Conservation (phyloP, 2,888 invertebrate genomes). For the Himalopsyche japonica region DNA sequence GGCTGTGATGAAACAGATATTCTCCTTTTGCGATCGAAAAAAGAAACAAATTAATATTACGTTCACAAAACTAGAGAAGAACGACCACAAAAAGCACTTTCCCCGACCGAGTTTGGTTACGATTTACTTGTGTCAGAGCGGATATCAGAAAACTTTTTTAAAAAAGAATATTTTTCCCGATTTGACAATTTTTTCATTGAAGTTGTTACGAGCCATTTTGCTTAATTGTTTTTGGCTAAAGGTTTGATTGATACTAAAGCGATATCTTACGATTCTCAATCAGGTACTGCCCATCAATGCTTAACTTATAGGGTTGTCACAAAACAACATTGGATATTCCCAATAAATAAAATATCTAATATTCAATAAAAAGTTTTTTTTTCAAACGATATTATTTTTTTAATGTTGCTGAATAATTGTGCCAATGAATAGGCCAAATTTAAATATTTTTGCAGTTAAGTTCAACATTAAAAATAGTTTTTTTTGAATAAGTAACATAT, state of each 20-base stretch:
- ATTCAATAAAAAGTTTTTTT: no score
- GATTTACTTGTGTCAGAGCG: not conserved
- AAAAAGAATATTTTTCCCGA: not conserved
- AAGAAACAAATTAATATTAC: not conserved
- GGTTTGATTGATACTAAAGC: not conserved
- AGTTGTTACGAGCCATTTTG: not conserved
- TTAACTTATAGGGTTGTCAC: not conserved
- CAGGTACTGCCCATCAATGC: not conserved
- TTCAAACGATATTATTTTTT: no score
- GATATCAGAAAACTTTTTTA: not conserved
- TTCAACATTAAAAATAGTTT: no score
- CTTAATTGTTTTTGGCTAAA: not conserved
- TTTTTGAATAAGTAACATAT: no score
- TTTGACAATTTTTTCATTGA: no score
- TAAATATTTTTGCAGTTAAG: no score
- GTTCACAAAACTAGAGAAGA: not conserved
- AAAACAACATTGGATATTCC: not conserved
- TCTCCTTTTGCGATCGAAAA: constrained; percentile 17
- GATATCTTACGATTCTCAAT: not conserved
- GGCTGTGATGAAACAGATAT: constrained; percentile 17
- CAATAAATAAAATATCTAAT: no score
- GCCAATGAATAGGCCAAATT: no score
- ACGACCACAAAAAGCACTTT: no score
- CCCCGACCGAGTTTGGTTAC: no score
- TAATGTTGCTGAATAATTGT: no score